phyloP scores from a whole-genome alignment of 2,888 invertebrate genomes.

The Thumatha senex region DNA sequence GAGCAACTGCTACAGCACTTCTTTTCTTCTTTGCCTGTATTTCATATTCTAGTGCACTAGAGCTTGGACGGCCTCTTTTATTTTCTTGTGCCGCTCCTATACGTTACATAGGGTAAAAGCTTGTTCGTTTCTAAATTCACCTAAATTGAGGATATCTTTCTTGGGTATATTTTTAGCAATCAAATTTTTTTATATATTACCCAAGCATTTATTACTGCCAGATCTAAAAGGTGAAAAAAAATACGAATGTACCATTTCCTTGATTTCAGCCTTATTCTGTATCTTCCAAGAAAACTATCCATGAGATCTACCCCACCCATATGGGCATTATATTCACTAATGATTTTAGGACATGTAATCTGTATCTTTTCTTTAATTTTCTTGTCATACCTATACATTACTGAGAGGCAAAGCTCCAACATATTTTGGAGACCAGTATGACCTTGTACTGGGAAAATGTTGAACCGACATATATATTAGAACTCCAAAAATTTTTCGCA shows the following conservation, averaged over 20 bases:
- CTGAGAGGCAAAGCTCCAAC: conserved; percentile 9
- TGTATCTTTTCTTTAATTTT: conserved; percentile 8
- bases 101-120: too few relatives aligned
- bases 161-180: too few relatives aligned
- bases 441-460: too few relatives aligned
- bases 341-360: conserved; percentile 22
- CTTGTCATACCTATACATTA: conserved; percentile 14
- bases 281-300: conserved; percentile 12
- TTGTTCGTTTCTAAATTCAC: background rate
- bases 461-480: too few relatives aligned
- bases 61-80: conserved; percentile 32
- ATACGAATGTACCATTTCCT: background rate
- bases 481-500: too few relatives aligned
- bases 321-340: conserved; percentile 8
- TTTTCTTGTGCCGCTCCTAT: conserved; percentile 11
- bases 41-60: conserved; percentile 27
- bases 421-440: too few relatives aligned
- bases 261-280: background rate
- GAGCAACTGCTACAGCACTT: conserved; percentile 24
- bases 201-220: too few relatives aligned
- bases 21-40: conserved; percentile 33
- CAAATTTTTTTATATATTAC: too few relatives aligned
- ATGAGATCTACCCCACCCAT: too few relatives aligned
- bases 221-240: too few relatives aligned
- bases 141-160: conserved; percentile 16